Evolutionary conservation across 2,797 vertebrate genomes (phyloP), one percentile per base, ranked within the genome.

Genomic region (Micromesistius poutassou): DNA sequence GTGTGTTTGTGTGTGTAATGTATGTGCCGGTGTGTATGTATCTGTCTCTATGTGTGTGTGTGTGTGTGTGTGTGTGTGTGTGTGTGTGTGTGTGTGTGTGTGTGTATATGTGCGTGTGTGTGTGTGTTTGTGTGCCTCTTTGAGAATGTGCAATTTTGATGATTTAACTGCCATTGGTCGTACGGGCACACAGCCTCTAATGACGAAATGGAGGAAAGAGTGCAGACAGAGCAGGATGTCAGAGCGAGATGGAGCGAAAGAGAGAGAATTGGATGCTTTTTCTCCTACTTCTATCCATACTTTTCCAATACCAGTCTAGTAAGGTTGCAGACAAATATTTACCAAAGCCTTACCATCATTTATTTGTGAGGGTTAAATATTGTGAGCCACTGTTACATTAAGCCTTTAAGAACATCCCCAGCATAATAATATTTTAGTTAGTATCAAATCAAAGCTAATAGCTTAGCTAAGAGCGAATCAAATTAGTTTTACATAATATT

Each of bases 121-220:
- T 10, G 55, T 10, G 16, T 22, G n/a, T 74, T 25, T 46, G 28
- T 46, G 73, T 74, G 73, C 28, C 35, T 74, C n/a, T 42, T 36
- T 74, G 9, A 40, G 72, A 25, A 36, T 40, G 73, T 46, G 73
- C 68, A 16, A 76, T 33, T 82, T 19, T 83, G 55, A 78, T 28
- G 76, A 16, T 76, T 81, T 87, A 83, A 36, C 36, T 68, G 68
- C 55, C 35, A 77, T 72, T 77, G 75, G 76, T 66, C 74, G 73
- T 75, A 73, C 62, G 80, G 76, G 78, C 31, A 82, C 81, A 79
- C 55, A 46, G 77, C 19, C 33, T 81, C 79, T 80, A 55, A 30
- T 74, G 35, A 38, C 16, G 10, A 76, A 22, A 70, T 22, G 30
- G 71, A 46, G 71, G 33, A 16, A 31, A 28, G 33, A 40, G 14